phyloP scores from a whole-genome alignment of 2,888 invertebrate species.

The Nebria salina region DNA sequence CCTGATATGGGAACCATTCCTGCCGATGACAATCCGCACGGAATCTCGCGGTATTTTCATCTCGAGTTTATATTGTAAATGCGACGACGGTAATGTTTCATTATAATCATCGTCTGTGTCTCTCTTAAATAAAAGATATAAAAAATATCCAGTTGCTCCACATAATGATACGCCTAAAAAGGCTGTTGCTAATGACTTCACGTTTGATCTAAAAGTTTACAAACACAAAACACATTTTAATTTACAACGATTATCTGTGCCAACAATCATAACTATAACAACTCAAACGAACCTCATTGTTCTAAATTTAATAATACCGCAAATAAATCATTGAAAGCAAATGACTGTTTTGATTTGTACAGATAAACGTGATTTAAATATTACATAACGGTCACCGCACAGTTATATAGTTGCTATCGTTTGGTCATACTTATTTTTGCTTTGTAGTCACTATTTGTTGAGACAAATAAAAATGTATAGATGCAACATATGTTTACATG shows the following conservation, averaged over 20 bases:
- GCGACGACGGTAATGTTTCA: constrained; percentile 54
- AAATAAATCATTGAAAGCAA: constrained; percentile 22
- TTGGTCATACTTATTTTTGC: constrained; percentile 40
- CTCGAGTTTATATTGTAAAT: constrained; percentile 63
- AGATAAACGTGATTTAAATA: constrained; percentile 19
- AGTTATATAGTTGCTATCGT: constrained; percentile 26
- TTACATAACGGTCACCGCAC: constrained; percentile 22
- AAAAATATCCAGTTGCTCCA: constrained; percentile 74
- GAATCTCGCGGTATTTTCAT: constrained; percentile 71
- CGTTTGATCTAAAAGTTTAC: neutral
- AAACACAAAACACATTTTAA: neutral
- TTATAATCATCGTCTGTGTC: constrained; percentile 67
- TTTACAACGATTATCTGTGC: neutral
- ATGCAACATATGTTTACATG: neutral
- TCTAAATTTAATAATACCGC: constrained; percentile 15
- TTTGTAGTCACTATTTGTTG: constrained; percentile 14
- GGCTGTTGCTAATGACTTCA: constrained; percentile 10
- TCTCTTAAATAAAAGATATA: constrained; percentile 74
- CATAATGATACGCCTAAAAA: constrained; percentile 73
- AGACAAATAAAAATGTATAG: neutral
- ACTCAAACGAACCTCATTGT: constrained; percentile 6
- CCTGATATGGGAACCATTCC: constrained; percentile 80
- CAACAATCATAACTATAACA: neutral
- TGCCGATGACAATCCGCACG: constrained; percentile 76
- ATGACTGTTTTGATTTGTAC: neutral